phyloP scores from a whole-genome alignment of 2,888 invertebrate species.

The Diaperis boleti region DNA sequence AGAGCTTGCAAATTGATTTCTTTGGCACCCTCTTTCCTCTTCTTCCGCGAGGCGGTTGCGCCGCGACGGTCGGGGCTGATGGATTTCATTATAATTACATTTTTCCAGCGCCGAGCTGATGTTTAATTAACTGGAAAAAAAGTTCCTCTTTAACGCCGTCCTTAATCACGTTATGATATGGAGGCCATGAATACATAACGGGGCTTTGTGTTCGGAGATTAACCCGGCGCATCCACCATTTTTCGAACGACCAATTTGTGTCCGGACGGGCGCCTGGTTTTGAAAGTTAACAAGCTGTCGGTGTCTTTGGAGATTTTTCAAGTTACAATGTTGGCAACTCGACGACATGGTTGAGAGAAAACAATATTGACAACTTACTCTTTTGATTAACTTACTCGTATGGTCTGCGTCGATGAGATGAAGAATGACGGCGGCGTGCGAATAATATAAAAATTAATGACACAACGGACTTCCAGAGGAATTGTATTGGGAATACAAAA shows the following conservation, averaged over 20 bases:
- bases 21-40: slow-evolving; percentile 54
- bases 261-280: too few species aligned
- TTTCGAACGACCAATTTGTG: slow-evolving; percentile 12
- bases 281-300: too few species aligned
- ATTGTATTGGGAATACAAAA: too few species aligned
- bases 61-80: slow-evolving; percentile 57
- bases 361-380: too few species aligned
- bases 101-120: slow-evolving; percentile 59
- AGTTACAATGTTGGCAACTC: too few species aligned
- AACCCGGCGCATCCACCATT: slow-evolving; percentile 5
- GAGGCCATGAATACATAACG: slow-evolving; percentile 53
- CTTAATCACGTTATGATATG: slow-evolving; percentile 56
- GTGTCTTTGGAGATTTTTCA: too few species aligned
- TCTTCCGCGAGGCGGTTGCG: slow-evolving; percentile 43
- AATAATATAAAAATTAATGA: too few species aligned
- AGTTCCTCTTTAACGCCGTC: slow-evolving; percentile 53
- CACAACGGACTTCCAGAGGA: too few species aligned
- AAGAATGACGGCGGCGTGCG: too few species aligned
- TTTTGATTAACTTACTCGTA: too few species aligned
- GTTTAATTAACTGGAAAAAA: slow-evolving; percentile 63
- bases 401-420: too few species aligned
- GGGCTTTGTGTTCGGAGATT: background rate
- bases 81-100: slow-evolving; percentile 65
- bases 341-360: too few species aligned
- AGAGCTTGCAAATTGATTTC: slow-evolving; percentile 65